Conservation (phyloP, 2,888 invertebrate genomes). For the Ophion slaviceki region DNA sequence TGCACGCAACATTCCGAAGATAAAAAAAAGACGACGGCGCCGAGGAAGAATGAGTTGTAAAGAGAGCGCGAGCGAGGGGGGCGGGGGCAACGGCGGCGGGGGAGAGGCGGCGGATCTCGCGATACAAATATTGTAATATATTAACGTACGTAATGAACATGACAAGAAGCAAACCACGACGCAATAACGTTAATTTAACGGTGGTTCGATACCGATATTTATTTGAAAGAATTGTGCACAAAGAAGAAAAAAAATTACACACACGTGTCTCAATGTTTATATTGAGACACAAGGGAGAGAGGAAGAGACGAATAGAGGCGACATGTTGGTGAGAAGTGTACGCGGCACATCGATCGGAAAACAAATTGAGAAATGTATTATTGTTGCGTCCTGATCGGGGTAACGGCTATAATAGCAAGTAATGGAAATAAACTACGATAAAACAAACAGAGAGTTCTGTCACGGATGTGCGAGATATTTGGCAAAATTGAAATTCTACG, state of each 20-base stretch:
- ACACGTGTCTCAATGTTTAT: too few species aligned
- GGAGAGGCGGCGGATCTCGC: constrained; percentile 15
- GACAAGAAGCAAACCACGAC: constrained; percentile 30
- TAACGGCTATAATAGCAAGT: constrained; percentile 3
- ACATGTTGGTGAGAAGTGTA: constrained; percentile 8
- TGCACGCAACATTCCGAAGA: constrained; percentile 69
- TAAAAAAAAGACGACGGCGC: constrained; percentile 35
- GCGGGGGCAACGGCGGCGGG: not conserved
- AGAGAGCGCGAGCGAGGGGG: not conserved
- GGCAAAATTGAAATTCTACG: not conserved
- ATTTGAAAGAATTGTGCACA: constrained; percentile 39
- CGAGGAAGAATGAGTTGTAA: constrained; percentile 12
- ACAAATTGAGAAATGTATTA: constrained; percentile 12
- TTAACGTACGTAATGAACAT: constrained; percentile 39
- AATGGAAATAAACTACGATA: constrained; percentile 7
- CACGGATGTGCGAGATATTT: not conserved
- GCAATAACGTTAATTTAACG: constrained; percentile 43
- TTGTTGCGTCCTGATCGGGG: constrained; percentile 7
- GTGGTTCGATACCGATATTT: constrained; percentile 23
- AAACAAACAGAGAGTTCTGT: not conserved
- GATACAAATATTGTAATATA: constrained; percentile 18
- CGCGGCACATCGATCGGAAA: constrained; percentile 11
- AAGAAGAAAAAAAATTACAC: not conserved
- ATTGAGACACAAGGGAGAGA: not conserved
- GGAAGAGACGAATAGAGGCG: constrained; percentile 29